Percentiles rank a stretch among this genome's conserved stretches.
Conservation (phyloP, 2,113 vertebrate species). For the Trinectes maculatus region DNA sequence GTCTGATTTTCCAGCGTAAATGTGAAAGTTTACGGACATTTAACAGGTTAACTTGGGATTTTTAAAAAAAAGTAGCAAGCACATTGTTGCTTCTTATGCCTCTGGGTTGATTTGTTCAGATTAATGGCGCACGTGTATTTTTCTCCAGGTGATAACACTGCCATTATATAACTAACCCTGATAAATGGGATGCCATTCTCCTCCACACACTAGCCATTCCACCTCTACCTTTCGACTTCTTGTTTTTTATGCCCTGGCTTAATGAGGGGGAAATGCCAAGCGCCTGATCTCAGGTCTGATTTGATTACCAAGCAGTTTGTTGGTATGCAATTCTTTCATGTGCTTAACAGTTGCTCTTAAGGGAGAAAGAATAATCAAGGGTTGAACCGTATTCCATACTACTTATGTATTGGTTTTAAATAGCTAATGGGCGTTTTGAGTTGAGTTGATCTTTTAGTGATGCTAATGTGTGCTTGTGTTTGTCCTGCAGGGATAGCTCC, state of each 20-base stretch:
- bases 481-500: background rate
- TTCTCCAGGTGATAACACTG: slow-evolving; percentile 26
- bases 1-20: too few relatives aligned
- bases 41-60: slow-evolving; percentile 20
- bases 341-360: background rate
- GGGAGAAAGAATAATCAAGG: background rate
- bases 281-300: slow-evolving; percentile 3
- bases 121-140: slow-evolving; percentile 32
- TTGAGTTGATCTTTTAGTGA: slow-evolving; percentile 15
- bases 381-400: background rate
- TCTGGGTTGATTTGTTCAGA: slow-evolving; percentile 33
- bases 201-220: too few relatives aligned
- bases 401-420: slow-evolving; percentile 24
- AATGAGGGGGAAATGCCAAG: slow-evolving; percentile 2
- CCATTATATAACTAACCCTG: slow-evolving; percentile 47
- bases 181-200: slow-evolving; percentile 18
- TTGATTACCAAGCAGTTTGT: too few relatives aligned
- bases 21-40: background rate
- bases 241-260: background rate
- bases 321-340: background rate
- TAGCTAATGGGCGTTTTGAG: slow-evolving; percentile 32
- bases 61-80: too few relatives aligned
- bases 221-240: background rate
- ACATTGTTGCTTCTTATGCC: background rate
- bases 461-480: slow-evolving; percentile 27